Base-by-base conservation (phyloP, 2,797 vertebrate species). In the Muraenolepis orangiensis region DNA sequence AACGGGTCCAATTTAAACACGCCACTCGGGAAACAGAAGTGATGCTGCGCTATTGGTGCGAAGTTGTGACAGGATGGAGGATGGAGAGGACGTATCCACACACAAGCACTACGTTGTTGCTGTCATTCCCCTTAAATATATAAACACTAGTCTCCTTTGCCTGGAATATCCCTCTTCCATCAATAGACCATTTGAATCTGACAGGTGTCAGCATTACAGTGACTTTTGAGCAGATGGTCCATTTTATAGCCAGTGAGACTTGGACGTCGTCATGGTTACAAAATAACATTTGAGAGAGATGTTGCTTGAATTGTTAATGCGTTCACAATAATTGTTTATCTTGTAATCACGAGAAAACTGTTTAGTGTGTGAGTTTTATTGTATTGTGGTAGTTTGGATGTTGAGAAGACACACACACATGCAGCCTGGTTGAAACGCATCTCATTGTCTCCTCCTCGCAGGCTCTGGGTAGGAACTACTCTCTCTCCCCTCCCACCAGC, bases 401-500 rank as follows among this genome's bases (percentile, higher is more conserved):
- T 16, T 42, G 14, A 16, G 40, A 42, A 42, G 40, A 42, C 40
- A 42, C n/a, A 38, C 5, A 38, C 36, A 46, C 42, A 23, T 23
- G 6, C n/a, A 57, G 51, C 20, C 51, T 23, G 20, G 20, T 20
- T 57, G 51, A 57, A 57, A 57, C 20, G 2, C 26, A 30, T 66
- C 64, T 66, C 23, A 6, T 3, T 28, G 28, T 31, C 29, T 67
- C 66, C 57, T 90, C 78, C 87, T 91, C 85, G 51, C 86, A 95
- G 94, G 87, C 81, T 6, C 67, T 86, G 82, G 88, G 90, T 81
- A 90, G 92, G 80, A 92, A 89, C 80, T 94, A 89, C 72, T 94
- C 96, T 32, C 88, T 96, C 75, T 96, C 96, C 6, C 93, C 96
- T 75, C 93, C 95, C 66, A 93, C 91, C 90, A 94, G 93, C 90